A percentile compares a stretch with the other conserved stretches of the same genome.
Evolutionary conservation across 2,888 invertebrate species (phyloP).

Genomic region (Metallyticus violacea): DNA sequence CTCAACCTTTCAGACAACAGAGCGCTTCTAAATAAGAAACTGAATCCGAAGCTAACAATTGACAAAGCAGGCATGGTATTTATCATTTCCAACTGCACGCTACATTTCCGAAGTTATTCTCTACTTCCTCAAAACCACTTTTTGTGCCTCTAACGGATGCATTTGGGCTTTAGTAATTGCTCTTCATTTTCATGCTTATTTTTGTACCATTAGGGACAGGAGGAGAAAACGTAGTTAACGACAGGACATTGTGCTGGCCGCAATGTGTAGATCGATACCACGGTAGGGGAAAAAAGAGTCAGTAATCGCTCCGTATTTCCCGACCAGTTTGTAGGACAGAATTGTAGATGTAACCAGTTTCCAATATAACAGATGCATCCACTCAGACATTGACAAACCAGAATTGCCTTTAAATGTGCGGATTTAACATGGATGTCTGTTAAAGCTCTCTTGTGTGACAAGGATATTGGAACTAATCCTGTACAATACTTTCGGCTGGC

Average conservation of each 20-base stretch:
- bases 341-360: not conserved
- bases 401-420: not conserved
- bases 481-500: too few relatives aligned
- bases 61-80: too few relatives aligned
- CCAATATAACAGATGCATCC: not conserved
- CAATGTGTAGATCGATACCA: not conserved
- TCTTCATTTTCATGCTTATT: not conserved
- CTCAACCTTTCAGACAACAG: too few relatives aligned
- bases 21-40: too few relatives aligned
- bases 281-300: not conserved
- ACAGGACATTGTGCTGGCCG: not conserved
- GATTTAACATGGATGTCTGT: not conserved
- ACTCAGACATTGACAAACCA: not conserved
- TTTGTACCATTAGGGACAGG: not conserved
- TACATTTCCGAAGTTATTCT: not conserved
- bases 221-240: not conserved
- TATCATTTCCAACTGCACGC: too few relatives aligned
- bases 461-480: not conserved
- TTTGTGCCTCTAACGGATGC: not conserved
- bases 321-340: not conserved
- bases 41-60: too few relatives aligned
- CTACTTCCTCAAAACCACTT: not conserved
- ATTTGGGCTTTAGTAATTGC: not conserved
- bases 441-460: too few relatives aligned
- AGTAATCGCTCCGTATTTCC: not conserved